Percentiles rank a stretch among this genome's conserved stretches.
Evolutionary conservation across 2,888 invertebrate species (phyloP).

Genomic region (Kuschelorhynchus macadamiae): DNA sequence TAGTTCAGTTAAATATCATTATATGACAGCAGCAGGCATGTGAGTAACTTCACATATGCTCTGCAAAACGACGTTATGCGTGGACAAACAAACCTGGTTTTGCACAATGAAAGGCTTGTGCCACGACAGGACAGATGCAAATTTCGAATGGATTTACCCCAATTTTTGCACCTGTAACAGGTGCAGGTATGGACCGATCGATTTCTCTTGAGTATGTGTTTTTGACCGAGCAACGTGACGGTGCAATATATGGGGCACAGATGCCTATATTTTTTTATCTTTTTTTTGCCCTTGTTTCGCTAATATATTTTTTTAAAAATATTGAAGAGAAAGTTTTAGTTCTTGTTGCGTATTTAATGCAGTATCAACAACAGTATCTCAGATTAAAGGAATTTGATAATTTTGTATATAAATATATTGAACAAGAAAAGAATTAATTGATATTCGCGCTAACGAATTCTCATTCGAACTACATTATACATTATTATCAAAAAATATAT

Average conservation of each 20-base stretch:
- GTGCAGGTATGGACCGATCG: slow-evolving; percentile 50
- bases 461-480: no score
- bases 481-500: no score
- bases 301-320: slow-evolving; percentile 11
- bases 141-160: slow-evolving; percentile 53
- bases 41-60: no score
- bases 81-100: slow-evolving; percentile 24
- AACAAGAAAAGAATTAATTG: no score
- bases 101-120: slow-evolving; percentile 45
- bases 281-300: slow-evolving; percentile 23
- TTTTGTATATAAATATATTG: no score
- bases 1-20: no score
- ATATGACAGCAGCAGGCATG: no score
- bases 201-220: slow-evolving; percentile 50
- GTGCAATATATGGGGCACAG: slow-evolving; percentile 45
- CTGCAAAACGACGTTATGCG: neutral
- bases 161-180: slow-evolving; percentile 58
- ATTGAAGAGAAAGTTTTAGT: no score
- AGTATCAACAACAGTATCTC: no score
- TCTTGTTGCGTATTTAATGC: no score
- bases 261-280: slow-evolving; percentile 32
- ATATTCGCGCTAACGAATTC: no score
- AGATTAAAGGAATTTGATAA: no score
- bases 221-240: slow-evolving; percentile 13
- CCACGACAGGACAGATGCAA: slow-evolving; percentile 42